phyloP scores from a whole-genome alignment of 1,140 invertebrate genomes.

The Bombus pyrosoma region DNA sequence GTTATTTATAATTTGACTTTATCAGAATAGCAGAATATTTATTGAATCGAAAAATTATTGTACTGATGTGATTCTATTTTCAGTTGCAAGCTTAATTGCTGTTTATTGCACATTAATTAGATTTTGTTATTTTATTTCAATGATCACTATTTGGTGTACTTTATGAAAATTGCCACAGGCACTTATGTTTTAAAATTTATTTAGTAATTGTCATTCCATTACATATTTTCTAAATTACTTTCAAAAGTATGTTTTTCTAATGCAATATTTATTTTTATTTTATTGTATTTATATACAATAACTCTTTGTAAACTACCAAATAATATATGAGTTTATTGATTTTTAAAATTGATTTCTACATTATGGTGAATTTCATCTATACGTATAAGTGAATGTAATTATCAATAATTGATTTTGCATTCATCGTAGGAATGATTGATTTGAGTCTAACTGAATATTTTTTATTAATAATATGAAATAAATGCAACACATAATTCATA shows the following conservation, averaged over 20 bases:
- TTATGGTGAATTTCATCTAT: slow-evolving; percentile 23
- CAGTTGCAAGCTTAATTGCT: slow-evolving; percentile 57
- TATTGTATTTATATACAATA: slow-evolving; percentile 49
- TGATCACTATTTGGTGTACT: slow-evolving; percentile 45
- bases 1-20: slow-evolving; percentile 37
- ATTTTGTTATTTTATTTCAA: slow-evolving; percentile 44
- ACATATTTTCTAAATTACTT: slow-evolving; percentile 48
- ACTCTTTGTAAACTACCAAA: slow-evolving; percentile 15
- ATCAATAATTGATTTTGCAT: slow-evolving; percentile 10
- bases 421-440: slow-evolving; percentile 26
- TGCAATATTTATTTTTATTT: slow-evolving; percentile 42
- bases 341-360: slow-evolving; percentile 18
- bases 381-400: slow-evolving; percentile 17
- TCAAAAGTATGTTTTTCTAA: slow-evolving; percentile 36
- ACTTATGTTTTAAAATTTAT: slow-evolving; percentile 63
- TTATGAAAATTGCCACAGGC: slow-evolving; percentile 65
- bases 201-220: slow-evolving; percentile 58
- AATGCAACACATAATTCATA: slow-evolving; percentile 28
- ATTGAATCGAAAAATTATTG: slow-evolving; percentile 53
- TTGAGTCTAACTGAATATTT: slow-evolving; percentile 3
- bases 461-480: slow-evolving; percentile 27
- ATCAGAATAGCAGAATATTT: slow-evolving; percentile 33
- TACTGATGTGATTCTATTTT: slow-evolving; percentile 51
- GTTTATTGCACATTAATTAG: slow-evolving; percentile 59
- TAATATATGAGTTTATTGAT: slow-evolving; percentile 23